These are phyloP conservation scores for Lasioglossum malachurum DNA, from an alignment of 2,888 invertebrate species.

Conservation along the genomic window DNA sequence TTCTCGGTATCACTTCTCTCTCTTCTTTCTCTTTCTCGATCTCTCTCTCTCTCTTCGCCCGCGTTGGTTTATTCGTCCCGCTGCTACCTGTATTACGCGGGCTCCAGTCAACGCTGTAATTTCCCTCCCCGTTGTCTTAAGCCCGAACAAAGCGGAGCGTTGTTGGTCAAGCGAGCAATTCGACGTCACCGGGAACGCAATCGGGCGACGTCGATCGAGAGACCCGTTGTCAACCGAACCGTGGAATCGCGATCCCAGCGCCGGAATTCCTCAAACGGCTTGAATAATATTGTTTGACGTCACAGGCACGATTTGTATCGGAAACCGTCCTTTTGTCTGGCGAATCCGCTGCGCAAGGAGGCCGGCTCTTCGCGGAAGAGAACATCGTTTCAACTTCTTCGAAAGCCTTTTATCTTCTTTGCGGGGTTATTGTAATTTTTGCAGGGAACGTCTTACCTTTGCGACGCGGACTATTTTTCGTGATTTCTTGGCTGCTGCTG, in stretches of 20 bases:
- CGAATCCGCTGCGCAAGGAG: constrained; percentile 9
- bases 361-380: neutral
- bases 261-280: constrained; percentile 9
- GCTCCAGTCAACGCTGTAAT: constrained; percentile 17
- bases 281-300: constrained; percentile 38
- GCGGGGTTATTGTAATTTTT: neutral
- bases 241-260: constrained; percentile 29
- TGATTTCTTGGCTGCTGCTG: too few species aligned
- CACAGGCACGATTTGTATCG: constrained; percentile 14
- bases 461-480: neutral
- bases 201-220: constrained; percentile 6
- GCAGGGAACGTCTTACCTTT: neutral
- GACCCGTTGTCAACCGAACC: constrained; percentile 9
- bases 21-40: neutral
- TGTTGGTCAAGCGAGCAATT: constrained; percentile 24
- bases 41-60: neutral
- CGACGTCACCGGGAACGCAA: constrained; percentile 16
- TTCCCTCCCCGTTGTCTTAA: constrained; percentile 41
- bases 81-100: constrained; percentile 22
- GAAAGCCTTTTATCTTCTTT: neutral
- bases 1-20: neutral
- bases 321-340: constrained; percentile 15
- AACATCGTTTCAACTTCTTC: neutral
- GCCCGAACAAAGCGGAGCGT: constrained; percentile 28
- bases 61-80: constrained; percentile 39